Conservation (phyloP, 2,113 vertebrate genomes). For the Phylloscopus whistleri region DNA sequence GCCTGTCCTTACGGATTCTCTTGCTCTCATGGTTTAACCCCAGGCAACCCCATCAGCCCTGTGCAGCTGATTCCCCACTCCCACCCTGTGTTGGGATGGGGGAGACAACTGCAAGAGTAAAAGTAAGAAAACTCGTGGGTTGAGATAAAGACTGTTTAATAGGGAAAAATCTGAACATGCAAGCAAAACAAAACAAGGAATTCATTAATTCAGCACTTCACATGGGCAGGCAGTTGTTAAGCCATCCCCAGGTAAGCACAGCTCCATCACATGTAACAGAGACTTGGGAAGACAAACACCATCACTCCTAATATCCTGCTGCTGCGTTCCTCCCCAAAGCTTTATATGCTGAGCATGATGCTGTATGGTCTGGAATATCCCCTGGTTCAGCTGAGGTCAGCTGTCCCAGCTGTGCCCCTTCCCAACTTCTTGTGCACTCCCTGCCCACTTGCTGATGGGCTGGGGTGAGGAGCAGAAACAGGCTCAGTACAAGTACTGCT, state of each 20-base stretch:
- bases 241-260: neutral
- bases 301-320: neutral
- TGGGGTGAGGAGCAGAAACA: neutral
- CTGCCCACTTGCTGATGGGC: too few relatives aligned
- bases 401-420: neutral
- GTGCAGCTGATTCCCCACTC: fast-evolving
- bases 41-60: neutral
- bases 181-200: neutral
- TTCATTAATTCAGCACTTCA: neutral
- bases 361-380: neutral
- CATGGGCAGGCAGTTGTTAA: neutral
- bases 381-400: neutral
- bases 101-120: neutral
- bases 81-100: fast-evolving
- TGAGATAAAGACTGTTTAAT: neutral
- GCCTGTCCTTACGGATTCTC: neutral
- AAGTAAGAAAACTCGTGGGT: fast-evolving
- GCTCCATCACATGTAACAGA: fast-evolving
- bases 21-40: neutral
- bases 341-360: neutral
- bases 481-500: neutral
- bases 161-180: neutral
- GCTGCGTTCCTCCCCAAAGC: neutral
- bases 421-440: fast-evolving
- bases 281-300: neutral